Percentiles rank a stretch among this genome's conserved stretches.
These are phyloP conservation scores for Deilephila elpenor DNA, from an alignment of 2,888 invertebrate genomes.

Conservation along the genomic window DNA sequence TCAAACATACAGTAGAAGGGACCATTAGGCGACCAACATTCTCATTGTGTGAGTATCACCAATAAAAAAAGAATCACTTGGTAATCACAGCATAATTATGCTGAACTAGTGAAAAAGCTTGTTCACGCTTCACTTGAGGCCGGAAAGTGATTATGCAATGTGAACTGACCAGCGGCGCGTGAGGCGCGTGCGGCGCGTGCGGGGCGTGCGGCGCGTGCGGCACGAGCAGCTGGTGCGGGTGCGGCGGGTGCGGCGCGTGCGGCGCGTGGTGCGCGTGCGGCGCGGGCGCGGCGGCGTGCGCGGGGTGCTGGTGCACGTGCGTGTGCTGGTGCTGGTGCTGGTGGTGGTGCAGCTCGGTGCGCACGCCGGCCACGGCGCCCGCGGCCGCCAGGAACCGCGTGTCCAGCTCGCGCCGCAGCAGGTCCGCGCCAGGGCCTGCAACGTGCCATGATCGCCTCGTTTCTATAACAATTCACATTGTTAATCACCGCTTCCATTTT, in stretches of 20 bases:
- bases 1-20: too few relatives aligned
- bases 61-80: too few relatives aligned
- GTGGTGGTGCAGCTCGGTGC: conserved; percentile 96
- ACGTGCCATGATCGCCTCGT: conserved; percentile 33
- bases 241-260: conserved; percentile 54
- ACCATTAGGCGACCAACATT: too few relatives aligned
- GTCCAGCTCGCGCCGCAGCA: conserved; percentile 95
- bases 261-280: conserved; percentile 57
- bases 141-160: too few relatives aligned
- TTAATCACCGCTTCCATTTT: background rate
- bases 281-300: conserved; percentile 88
- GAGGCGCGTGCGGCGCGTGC: conserved; percentile 57
- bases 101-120: too few relatives aligned
- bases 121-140: too few relatives aligned
- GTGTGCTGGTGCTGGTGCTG: conserved; percentile 96
- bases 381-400: conserved; percentile 95
- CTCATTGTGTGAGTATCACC: too few relatives aligned
- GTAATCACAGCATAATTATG: too few relatives aligned
- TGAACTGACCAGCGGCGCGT: conserved; percentile 86
- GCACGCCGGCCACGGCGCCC: conserved; percentile 86
- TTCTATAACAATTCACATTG: conserved; percentile 22
- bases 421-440: conserved; percentile 87
- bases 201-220: conserved; percentile 59
- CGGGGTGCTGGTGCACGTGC: conserved; percentile 94
- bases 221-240: conserved; percentile 86